Conservation (phyloP, 2,888 invertebrate species). For the Cyclophora punctaria region DNA sequence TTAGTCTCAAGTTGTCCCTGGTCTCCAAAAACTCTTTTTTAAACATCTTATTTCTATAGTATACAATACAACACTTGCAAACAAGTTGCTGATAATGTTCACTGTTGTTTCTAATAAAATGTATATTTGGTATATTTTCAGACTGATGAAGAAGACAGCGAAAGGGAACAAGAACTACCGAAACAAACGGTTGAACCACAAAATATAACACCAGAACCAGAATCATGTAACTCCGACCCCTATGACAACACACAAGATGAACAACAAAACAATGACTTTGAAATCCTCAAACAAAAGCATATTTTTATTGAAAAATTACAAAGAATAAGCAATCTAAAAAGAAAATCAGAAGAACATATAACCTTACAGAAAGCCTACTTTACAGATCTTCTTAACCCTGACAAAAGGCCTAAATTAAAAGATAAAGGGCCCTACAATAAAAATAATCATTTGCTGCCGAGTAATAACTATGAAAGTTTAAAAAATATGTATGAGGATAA, state of each 20-base stretch:
- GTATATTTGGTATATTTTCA: constrained; percentile 22
- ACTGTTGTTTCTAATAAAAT: too few relatives aligned
- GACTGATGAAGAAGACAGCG: constrained; percentile 61
- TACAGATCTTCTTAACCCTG: constrained; percentile 46
- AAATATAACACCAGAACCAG: constrained; percentile 40
- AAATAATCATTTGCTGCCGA: constrained; percentile 37
- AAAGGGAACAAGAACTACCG: constrained; percentile 47
- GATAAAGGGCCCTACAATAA: constrained; percentile 48
- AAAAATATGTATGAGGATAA: constrained; percentile 56
- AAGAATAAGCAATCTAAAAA: constrained; percentile 58
- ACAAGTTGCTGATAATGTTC: too few relatives aligned
- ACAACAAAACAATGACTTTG: constrained; percentile 43
- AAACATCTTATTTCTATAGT: too few relatives aligned
- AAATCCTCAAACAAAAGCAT: constrained; percentile 55
- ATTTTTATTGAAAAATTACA: constrained; percentile 60
- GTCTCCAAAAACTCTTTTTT: too few relatives aligned
- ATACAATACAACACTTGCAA: too few relatives aligned
- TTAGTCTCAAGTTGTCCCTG: too few relatives aligned
- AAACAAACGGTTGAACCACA: constrained; percentile 42
- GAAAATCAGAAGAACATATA: constrained; percentile 57
- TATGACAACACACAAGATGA: constrained; percentile 45
- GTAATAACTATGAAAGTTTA: constrained; percentile 46
- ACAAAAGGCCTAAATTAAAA: constrained; percentile 59
- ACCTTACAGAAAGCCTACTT: constrained; percentile 62
- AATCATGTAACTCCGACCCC: constrained; percentile 46